A percentile compares a stretch with the other conserved stretches of the same genome.
phyloP scores from a whole-genome alignment of 2,797 vertebrate species.

The Centroberyx gerrardi region DNA sequence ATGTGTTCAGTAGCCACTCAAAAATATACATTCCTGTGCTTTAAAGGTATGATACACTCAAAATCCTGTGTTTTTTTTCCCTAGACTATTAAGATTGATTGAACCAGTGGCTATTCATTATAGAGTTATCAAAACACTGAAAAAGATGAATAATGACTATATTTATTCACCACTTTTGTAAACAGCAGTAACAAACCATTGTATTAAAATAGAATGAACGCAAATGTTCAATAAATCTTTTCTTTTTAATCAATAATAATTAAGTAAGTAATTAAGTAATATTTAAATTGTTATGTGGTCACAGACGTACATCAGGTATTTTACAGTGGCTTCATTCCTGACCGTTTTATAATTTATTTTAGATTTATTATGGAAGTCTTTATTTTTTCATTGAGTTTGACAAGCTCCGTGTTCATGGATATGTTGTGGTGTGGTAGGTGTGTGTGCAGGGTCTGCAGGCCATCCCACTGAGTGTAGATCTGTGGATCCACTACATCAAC shows the following conservation, averaged over 20 bases:
- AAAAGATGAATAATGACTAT: background rate
- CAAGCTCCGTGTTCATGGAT: background rate
- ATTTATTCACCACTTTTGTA: background rate
- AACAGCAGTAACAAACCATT: background rate
- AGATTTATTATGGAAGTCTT: background rate
- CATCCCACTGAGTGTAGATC: slow-evolving; percentile 89
- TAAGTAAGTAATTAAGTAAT: no score
- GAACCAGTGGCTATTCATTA: no score
- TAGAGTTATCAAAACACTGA: background rate
- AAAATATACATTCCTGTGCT: background rate
- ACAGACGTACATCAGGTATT: no score
- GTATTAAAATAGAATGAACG: no score
- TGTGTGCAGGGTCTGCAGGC: slow-evolving; percentile 86
- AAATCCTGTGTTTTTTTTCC: background rate
- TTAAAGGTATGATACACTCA: no score
- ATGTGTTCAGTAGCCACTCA: background rate
- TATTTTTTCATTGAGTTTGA: background rate
- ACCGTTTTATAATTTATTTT: background rate
- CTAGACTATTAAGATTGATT: background rate
- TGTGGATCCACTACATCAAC: slow-evolving; percentile 92
- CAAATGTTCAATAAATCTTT: no score
- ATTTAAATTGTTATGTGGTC: no score
- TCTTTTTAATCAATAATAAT: no score
- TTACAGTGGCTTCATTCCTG: no score
- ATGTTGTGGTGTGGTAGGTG: slow-evolving; percentile 78